phyloP scores from a whole-genome alignment of 2,797 vertebrate species.

The Pampus argenteus region DNA sequence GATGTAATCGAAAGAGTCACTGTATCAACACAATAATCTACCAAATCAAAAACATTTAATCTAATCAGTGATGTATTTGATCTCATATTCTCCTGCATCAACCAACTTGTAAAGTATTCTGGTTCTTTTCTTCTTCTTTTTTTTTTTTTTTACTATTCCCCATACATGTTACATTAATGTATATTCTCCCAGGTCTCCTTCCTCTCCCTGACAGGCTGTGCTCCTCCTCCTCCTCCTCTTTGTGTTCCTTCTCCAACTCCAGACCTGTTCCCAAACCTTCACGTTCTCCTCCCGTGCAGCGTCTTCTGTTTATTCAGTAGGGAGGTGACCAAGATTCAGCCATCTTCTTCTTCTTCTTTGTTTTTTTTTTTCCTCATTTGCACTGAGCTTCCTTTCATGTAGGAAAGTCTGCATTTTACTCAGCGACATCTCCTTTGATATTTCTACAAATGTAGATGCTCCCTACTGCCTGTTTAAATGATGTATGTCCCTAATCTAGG shows the following conservation, averaged over 20 bases:
- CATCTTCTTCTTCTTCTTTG: constrained; percentile 25
- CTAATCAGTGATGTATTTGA: constrained; percentile 12
- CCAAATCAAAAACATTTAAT: constrained; percentile 39
- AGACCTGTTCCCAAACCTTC: constrained; percentile 35
- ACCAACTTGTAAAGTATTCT: neutral
- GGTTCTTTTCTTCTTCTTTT: too few species aligned
- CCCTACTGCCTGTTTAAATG: constrained; percentile 9
- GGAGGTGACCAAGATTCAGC: constrained; percentile 42
- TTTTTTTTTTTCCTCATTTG: constrained; percentile 18
- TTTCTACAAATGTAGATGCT: neutral
- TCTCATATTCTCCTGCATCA: neutral
- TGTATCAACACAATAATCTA: constrained; percentile 36
- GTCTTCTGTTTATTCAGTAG: constrained; percentile 43
- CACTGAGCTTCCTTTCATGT: constrained; percentile 8
- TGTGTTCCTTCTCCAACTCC: constrained; percentile 45
- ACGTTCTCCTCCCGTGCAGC: constrained; percentile 22
- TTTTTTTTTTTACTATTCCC: neutral
- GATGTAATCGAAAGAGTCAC: constrained; percentile 31
- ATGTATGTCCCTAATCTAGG: constrained; percentile 31
- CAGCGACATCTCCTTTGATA: neutral
- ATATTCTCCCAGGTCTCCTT: constrained; percentile 28
- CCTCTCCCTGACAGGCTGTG: constrained; percentile 20
- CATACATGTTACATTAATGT: constrained; percentile 30
- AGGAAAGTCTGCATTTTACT: constrained; percentile 4
- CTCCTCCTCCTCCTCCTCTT: constrained; percentile 52